phyloP scores from a whole-genome alignment of 2,113 vertebrate species.

The Pelecanus crispus region DNA sequence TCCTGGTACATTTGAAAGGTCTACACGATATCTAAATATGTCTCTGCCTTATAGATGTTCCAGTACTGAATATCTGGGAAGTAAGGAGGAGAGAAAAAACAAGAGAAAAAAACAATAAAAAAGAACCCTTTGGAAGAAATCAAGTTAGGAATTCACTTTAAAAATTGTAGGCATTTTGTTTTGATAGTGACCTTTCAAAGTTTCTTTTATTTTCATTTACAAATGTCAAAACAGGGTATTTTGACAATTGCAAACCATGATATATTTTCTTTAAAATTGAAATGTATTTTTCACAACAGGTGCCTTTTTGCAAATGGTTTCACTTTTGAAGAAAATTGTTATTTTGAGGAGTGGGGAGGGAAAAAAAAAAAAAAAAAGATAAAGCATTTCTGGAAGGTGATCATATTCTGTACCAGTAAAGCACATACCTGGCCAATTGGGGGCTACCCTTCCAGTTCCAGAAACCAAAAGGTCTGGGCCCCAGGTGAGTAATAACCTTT shows the following conservation, averaged over 20 bases:
- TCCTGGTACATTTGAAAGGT: background rate
- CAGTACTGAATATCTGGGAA: background rate
- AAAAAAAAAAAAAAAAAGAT: background rate
- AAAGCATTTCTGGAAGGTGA: background rate
- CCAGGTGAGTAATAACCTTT: background rate
- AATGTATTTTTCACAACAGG: background rate
- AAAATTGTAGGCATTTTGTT: background rate
- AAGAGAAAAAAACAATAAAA: background rate
- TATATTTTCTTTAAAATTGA: background rate
- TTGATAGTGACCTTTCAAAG: constrained; percentile 22
- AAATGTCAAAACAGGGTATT: constrained; percentile 17
- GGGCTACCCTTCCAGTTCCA: background rate
- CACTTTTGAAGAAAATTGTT: background rate
- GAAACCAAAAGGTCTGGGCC: fast-evolving
- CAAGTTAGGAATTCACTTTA: background rate
- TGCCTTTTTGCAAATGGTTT: background rate
- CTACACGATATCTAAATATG: background rate
- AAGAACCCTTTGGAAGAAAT: background rate
- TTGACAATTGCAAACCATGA: background rate
- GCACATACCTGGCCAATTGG: background rate
- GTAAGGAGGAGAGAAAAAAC: background rate
- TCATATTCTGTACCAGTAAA: background rate
- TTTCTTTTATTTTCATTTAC: constrained; percentile 27
- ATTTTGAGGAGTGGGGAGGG: background rate
- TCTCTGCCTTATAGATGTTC: background rate